A percentile compares a stretch with the other conserved stretches of the same genome.
Conservation (phyloP, 2,113 vertebrate genomes). For the Lynx canadensis region DNA sequence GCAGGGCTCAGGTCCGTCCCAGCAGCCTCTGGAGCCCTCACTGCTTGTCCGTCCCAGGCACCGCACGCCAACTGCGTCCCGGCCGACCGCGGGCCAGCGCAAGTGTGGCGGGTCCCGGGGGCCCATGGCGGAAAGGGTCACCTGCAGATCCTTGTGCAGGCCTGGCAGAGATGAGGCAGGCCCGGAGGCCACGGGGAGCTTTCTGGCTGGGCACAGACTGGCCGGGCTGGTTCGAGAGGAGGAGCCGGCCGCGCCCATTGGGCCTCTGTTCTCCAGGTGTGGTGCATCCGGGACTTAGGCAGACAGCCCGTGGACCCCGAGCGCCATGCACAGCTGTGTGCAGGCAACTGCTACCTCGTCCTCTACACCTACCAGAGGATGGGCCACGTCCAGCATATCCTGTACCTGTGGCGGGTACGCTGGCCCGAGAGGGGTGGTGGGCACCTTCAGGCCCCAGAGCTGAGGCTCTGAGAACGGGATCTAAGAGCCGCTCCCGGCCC, state of each 20-base stretch:
- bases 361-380: conserved; percentile 90
- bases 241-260: rapidly evolving
- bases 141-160: background rate
- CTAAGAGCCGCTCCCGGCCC: background rate
- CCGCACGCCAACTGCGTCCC: background rate
- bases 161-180: background rate
- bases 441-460: background rate
- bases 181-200: background rate
- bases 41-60: background rate
- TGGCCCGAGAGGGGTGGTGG: rapidly evolving
- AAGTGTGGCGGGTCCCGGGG: background rate
- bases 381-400: conserved; percentile 84
- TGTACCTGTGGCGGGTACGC: conserved; percentile 95
- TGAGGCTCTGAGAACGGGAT: background rate
- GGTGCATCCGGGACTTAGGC: conserved; percentile 89
- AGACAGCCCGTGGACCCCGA: conserved; percentile 84
- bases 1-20: background rate
- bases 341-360: conserved; percentile 91
- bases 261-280: conserved; percentile 83
- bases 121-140: background rate
- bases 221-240: background rate
- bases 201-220: background rate
- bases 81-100: background rate
- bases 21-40: background rate
- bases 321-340: conserved; percentile 86